Percentiles rank a stretch among this genome's conserved stretches.
phyloP scores from a whole-genome alignment of 2,113 vertebrate species.

The Hassar affinis region DNA sequence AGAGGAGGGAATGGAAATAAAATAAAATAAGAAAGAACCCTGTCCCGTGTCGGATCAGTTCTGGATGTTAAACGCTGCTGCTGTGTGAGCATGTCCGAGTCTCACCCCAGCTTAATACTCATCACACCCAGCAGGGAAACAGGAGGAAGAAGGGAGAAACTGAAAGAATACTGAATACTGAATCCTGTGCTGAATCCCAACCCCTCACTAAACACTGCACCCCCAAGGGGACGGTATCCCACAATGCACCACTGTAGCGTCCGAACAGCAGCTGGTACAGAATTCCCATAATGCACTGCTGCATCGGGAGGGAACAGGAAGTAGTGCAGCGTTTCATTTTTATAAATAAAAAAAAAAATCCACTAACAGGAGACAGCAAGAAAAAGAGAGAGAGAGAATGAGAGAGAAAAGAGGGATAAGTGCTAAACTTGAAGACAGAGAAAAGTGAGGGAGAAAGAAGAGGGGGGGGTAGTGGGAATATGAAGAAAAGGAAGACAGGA shows the following conservation, averaged over 20 bases:
- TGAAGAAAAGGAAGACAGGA: background rate
- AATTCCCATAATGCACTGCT: constrained; percentile 6
- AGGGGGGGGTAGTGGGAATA: background rate
- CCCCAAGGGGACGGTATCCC: background rate
- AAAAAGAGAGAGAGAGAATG: background rate
- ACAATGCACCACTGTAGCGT: background rate
- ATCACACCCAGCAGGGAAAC: background rate
- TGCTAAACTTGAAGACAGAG: background rate
- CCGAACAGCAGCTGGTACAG: background rate
- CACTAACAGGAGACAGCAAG: background rate
- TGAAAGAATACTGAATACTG: background rate
- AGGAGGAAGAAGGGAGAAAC: background rate
- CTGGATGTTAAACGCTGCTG: background rate
- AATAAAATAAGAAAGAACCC: no score
- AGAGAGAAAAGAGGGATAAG: background rate
- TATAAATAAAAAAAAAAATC: background rate
- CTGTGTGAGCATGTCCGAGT: background rate
- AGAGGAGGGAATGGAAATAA: constrained; percentile 7
- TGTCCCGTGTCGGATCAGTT: background rate
- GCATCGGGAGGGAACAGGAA: background rate
- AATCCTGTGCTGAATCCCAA: background rate
- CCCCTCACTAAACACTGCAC: background rate
- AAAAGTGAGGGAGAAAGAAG: background rate
- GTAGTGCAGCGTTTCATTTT: background rate
- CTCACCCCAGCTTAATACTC: constrained; percentile 8